Conservation (phyloP, 2,797 vertebrate species). For the Eurystomus glaucurus region DNA sequence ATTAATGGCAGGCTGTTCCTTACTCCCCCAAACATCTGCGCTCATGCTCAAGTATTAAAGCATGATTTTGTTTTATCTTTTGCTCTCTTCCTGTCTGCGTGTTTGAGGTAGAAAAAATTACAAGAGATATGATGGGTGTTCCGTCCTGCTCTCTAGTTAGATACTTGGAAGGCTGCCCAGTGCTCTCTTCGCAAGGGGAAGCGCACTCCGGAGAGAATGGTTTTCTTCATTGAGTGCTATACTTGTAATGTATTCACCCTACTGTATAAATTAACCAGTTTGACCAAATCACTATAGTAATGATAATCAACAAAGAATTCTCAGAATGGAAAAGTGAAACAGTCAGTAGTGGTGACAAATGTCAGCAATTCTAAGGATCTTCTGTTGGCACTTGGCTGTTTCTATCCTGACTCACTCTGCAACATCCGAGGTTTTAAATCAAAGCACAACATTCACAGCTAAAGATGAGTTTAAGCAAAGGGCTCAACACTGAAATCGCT, state of each 20-base stretch:
- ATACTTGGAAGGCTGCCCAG: not conserved
- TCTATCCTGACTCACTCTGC: not conserved
- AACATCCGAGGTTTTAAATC: not conserved
- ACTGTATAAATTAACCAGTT: not conserved
- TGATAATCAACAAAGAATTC: not conserved
- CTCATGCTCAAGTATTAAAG: not conserved
- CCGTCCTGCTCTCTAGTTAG: not conserved
- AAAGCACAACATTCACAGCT: not conserved
- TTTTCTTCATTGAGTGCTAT: not conserved
- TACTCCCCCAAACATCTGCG: not conserved
- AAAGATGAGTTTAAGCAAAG: not conserved
- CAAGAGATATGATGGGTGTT: not conserved
- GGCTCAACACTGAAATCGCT: not conserved
- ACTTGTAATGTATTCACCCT: not conserved
- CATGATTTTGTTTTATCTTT: not conserved
- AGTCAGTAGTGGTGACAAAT: not conserved
- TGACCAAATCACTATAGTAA: not conserved
- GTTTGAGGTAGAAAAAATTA: not conserved
- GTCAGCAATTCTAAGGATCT: not conserved
- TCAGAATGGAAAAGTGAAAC: not conserved
- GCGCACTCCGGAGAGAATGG: accelerated
- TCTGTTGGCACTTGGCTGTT: not conserved
- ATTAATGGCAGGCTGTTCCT: not conserved
- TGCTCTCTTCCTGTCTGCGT: not conserved
- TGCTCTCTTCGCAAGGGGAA: not conserved